Evolutionary conservation across 2,888 invertebrate species (phyloP).

Genomic region (Zygaena filipendulae): DNA sequence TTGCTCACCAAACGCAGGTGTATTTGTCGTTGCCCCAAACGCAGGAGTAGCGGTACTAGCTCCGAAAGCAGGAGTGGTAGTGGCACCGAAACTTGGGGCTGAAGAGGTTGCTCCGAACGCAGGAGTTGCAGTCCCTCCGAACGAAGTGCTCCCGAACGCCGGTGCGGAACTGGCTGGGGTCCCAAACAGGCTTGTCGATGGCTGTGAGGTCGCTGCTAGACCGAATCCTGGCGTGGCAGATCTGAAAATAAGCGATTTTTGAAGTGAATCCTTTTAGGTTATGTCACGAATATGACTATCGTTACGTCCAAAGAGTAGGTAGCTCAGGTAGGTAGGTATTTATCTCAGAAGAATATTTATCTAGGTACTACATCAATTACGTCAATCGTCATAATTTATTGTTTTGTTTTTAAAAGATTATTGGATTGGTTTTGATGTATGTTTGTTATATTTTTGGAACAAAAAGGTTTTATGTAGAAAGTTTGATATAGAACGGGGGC

Average conservation of each 20-base stretch:
- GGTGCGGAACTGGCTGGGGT: constrained; percentile 28
- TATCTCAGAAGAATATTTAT: no score
- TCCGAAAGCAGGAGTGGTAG: constrained; percentile 26
- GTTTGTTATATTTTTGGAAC: background rate
- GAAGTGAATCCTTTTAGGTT: constrained; percentile 6
- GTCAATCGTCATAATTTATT: no score
- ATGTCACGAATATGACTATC: constrained; percentile 1
- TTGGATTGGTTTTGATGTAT: background rate
- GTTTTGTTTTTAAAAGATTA: no score
- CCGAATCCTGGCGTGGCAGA: constrained; percentile 47
- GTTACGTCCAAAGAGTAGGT: no score
- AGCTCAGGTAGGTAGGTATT: no score
- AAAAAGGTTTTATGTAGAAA: constrained; percentile 11
- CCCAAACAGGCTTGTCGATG: constrained; percentile 42
- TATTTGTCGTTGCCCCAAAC: constrained; percentile 26
- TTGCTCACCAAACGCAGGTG: constrained; percentile 20
- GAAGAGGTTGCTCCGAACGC: constrained; percentile 22
- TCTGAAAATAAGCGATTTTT: constrained; percentile 22
- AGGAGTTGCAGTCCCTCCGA: constrained; percentile 21
- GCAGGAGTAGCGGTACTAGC: constrained; percentile 26
- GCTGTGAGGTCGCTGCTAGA: constrained; percentile 33
- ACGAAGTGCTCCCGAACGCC: constrained; percentile 27
- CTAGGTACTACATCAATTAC: no score
- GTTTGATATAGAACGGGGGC: constrained; percentile 5
- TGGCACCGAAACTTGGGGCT: constrained; percentile 33